phyloP scores from a whole-genome alignment of 1,140 invertebrate genomes.

The Drosophila littoralis region DNA sequence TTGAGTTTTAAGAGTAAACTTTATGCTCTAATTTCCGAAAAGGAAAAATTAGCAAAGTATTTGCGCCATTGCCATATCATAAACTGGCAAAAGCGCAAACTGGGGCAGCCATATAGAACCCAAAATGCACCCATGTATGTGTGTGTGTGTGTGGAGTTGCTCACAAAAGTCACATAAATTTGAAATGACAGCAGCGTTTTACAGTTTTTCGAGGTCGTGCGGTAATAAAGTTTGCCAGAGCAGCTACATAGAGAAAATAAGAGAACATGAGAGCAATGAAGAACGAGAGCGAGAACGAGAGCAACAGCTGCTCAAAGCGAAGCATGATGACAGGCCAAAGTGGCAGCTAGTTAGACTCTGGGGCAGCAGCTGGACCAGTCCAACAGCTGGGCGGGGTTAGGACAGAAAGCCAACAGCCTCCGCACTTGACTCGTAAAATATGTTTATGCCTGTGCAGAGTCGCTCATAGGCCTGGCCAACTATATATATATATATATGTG shows the following conservation, averaged over 20 bases:
- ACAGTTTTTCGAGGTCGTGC: conserved; percentile 77
- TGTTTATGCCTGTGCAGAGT: conserved; percentile 47
- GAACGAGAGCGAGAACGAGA: background rate
- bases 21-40: conserved; percentile 82
- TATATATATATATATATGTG: background rate
- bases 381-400: background rate
- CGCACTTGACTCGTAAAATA: conserved; percentile 60
- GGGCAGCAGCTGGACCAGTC: conserved; percentile 19
- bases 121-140: background rate
- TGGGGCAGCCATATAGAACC: conserved; percentile 35
- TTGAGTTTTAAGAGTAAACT: conserved; percentile 74
- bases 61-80: conserved; percentile 80
- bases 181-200: conserved; percentile 79
- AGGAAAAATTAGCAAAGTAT: conserved; percentile 83
- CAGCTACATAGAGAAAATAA: conserved; percentile 5
- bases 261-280: background rate
- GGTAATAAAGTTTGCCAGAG: conserved; percentile 64
- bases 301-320: conserved; percentile 50
- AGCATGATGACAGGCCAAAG: conserved; percentile 51
- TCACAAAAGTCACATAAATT: conserved; percentile 81
- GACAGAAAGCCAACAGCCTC: background rate
- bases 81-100: conserved; percentile 57
- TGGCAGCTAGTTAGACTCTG: conserved; percentile 44
- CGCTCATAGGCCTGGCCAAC: conserved; percentile 16
- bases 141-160: conserved; percentile 46